phyloP scores from a whole-genome alignment of 1,140 invertebrate genomes.

The Cotesia vestalis region DNA sequence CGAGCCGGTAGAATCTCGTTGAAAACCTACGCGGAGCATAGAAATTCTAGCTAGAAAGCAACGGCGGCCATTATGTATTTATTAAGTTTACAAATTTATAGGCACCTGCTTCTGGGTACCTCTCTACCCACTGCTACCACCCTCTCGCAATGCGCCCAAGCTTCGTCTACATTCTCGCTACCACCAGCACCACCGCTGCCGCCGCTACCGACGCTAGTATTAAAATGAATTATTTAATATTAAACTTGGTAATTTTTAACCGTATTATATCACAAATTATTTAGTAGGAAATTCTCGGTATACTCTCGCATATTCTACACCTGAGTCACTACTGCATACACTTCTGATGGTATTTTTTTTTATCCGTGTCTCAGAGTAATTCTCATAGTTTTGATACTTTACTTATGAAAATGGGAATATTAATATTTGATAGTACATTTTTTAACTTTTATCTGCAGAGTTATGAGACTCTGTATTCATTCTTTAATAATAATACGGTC shows the following conservation, averaged over 20 bases:
- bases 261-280: slow-evolving; percentile 64
- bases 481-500: too few species aligned
- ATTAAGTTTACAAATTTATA: slow-evolving; percentile 68
- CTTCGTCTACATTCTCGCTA: slow-evolving; percentile 23
- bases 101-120: slow-evolving; percentile 62
- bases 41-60: slow-evolving; percentile 60
- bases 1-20: slow-evolving; percentile 24
- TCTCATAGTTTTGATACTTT: background rate
- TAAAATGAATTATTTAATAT: slow-evolving; percentile 68
- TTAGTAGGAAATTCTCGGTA: slow-evolving; percentile 46
- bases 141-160: slow-evolving; percentile 37
- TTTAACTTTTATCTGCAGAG: too few species aligned
- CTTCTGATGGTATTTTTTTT: background rate
- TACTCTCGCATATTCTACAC: slow-evolving; percentile 23
- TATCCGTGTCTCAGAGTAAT: slow-evolving; percentile 1
- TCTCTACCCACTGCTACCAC: slow-evolving; percentile 40
- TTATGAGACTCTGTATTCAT: too few species aligned
- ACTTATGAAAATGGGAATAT: too few species aligned
- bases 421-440: too few species aligned
- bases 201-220: slow-evolving; percentile 54
- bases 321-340: slow-evolving; percentile 12
- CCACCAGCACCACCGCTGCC: slow-evolving; percentile 39
- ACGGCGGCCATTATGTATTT: slow-evolving; percentile 66
- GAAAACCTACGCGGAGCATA: slow-evolving; percentile 37
- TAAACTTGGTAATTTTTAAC: slow-evolving; percentile 67